These are phyloP conservation scores for Pterocles gutturalis DNA, from an alignment of 2,113 vertebrate genomes.

Conservation along the genomic window DNA sequence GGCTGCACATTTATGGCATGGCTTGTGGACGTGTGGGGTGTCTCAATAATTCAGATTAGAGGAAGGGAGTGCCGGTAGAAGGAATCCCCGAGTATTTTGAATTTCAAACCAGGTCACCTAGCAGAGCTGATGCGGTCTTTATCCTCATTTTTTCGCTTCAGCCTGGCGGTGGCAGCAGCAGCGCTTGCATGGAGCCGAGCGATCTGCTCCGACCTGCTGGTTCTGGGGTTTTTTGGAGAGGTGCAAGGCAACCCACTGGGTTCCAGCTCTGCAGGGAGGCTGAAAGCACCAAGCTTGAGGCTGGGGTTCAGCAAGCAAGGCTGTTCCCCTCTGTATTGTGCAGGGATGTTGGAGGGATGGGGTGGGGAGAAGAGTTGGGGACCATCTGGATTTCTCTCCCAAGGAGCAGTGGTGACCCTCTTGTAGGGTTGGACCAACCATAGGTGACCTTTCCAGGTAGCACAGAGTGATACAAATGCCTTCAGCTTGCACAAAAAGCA, in stretches of 20 bases:
- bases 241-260: not conserved
- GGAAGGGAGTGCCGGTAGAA: not conserved
- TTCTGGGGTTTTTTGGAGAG: not conserved
- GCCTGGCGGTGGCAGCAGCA: slow-evolving; percentile 83
- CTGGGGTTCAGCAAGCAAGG: rapidly evolving
- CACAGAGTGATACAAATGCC: rapidly evolving
- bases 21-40: not conserved
- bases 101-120: not conserved
- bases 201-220: not conserved
- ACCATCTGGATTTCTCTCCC: not conserved
- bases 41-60: not conserved
- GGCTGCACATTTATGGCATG: not conserved
- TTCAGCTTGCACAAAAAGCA: rapidly evolving
- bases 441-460: too few relatives aligned
- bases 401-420: rapidly evolving
- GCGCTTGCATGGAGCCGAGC: slow-evolving; percentile 58
- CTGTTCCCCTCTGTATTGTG: rapidly evolving
- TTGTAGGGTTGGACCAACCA: rapidly evolving
- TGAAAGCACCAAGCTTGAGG: rapidly evolving
- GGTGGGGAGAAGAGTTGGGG: not conserved
- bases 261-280: not conserved
- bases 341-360: rapidly evolving
- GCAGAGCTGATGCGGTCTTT: not conserved
- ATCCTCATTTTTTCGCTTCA: not conserved
- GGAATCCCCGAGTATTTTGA: not conserved